Percentiles rank a stretch among this genome's conserved stretches.
These are phyloP conservation scores for Peucedramus taeniatus DNA, from an alignment of 2,113 vertebrate species.

Conservation along the genomic window DNA sequence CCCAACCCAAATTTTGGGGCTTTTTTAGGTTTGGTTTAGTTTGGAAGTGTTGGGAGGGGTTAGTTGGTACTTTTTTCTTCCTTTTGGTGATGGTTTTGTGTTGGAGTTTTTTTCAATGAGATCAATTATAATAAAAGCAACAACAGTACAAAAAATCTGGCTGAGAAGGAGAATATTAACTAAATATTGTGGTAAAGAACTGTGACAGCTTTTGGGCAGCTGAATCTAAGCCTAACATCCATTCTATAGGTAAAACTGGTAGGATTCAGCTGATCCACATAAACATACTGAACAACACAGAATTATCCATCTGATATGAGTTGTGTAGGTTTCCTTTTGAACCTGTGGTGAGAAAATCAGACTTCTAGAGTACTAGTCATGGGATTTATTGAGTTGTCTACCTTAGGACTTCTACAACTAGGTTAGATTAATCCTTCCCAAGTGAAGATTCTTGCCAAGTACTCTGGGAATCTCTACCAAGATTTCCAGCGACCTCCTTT, in stretches of 20 bases:
- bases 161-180: neutral
- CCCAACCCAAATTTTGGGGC: rapidly evolving
- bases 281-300: neutral
- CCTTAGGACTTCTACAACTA: neutral
- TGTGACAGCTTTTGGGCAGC: neutral
- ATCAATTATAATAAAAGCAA: neutral
- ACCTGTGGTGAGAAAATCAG: neutral
- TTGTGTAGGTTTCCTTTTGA: neutral
- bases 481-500: neutral
- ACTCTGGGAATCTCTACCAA: neutral
- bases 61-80: neutral
- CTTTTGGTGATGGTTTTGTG: neutral
- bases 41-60: neutral
- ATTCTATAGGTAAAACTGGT: neutral
- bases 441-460: neutral
- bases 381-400: neutral
- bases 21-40: neutral
- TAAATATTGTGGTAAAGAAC: neutral
- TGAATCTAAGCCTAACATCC: neutral
- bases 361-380: neutral
- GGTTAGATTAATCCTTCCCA: neutral
- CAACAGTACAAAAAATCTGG: neutral
- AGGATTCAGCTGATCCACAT: neutral
- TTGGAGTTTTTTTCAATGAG: rapidly evolving
- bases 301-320: neutral